Evolutionary conservation across 2,888 invertebrate genomes (phyloP).

Genomic region (Epinotia ramella): DNA sequence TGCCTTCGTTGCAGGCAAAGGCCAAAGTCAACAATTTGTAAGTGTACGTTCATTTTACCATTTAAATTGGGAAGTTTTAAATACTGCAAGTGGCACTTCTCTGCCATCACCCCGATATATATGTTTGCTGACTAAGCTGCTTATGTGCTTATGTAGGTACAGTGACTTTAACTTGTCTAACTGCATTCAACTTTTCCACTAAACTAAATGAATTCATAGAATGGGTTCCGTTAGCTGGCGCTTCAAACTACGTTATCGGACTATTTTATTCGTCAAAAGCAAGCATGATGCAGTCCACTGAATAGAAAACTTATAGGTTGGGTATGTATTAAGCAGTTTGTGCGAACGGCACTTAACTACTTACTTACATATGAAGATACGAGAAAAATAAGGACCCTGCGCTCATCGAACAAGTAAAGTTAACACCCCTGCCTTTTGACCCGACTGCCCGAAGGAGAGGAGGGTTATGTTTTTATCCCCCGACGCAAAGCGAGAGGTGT

Average conservation of each 20-base stretch:
- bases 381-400: background rate
- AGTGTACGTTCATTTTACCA: too few species aligned
- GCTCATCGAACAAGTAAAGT: too few species aligned
- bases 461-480: too few species aligned
- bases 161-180: background rate
- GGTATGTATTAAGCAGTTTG: background rate
- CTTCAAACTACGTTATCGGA: background rate
- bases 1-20: background rate
- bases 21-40: too few species aligned
- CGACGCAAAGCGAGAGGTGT: too few species aligned
- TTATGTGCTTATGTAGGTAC: too few species aligned
- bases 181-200: background rate
- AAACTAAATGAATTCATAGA: background rate
- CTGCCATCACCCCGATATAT: background rate
- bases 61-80: background rate
- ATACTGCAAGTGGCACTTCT: background rate
- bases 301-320: background rate
- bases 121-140: background rate
- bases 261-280: constrained; percentile 4
- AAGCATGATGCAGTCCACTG: background rate
- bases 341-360: background rate
- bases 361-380: background rate
- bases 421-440: too few species aligned
- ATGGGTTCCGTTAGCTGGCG: background rate
- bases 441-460: too few species aligned